A percentile compares a stretch with the other conserved stretches of the same genome.
Conservation (phyloP, 1,140 invertebrate species). For the Chrysoperla carnea region DNA sequence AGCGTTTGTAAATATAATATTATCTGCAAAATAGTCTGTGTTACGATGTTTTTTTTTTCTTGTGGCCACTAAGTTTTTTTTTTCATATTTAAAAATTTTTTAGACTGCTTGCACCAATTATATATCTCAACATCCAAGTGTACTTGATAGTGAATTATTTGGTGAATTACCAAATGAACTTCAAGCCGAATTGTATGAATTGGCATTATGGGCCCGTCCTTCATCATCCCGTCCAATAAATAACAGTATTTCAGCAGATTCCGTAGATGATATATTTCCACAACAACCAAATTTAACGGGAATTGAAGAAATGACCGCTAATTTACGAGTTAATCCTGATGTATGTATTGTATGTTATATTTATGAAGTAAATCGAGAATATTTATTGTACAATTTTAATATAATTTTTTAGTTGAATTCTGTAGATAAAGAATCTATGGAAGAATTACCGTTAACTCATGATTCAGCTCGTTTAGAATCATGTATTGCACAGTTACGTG, state of each 20-base stretch:
- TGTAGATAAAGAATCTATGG: slow-evolving; percentile 12
- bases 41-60: neutral
- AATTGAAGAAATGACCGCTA: slow-evolving; percentile 7
- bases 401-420: slow-evolving; percentile 1
- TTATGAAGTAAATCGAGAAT: neutral
- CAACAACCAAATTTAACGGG: slow-evolving; percentile 5
- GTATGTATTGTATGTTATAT: neutral
- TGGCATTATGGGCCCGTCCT: slow-evolving; percentile 21
- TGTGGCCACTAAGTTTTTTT: neutral
- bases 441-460: slow-evolving; percentile 13
- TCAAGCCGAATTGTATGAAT: slow-evolving; percentile 36
- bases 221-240: slow-evolving; percentile 4
- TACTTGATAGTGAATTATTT: slow-evolving; percentile 41
- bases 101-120: slow-evolving; percentile 26
- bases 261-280: neutral
- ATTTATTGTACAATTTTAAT: neutral
- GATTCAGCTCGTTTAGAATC: slow-evolving; percentile 24
- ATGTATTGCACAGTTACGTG: slow-evolving; percentile 28
- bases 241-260: neutral
- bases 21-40: too few species aligned
- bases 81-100: slow-evolving; percentile 5
- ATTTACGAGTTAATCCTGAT: slow-evolving; percentile 1
- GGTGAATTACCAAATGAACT: slow-evolving; percentile 39
- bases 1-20: too few species aligned
- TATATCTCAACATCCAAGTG: slow-evolving; percentile 32